Base-by-base conservation (phyloP, 92 coral and sea anemone genomes). In the Desmophyllum pertusum region DNA sequence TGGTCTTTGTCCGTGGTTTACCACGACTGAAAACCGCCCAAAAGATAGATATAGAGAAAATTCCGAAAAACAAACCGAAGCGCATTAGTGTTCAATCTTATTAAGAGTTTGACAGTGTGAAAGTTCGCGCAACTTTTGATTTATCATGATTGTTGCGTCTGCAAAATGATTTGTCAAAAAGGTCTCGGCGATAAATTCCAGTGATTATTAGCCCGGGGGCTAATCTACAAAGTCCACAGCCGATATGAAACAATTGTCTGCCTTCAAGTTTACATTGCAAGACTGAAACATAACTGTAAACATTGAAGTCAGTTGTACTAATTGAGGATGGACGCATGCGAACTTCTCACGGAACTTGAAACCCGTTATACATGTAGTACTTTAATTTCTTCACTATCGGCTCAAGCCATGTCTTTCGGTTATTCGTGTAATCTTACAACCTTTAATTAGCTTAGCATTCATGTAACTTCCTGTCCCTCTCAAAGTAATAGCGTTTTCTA, bases 391-490 rank as follows among this genome's bases (percentile, higher is more conserved):
- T 14, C 76, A 37, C 84, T 51, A 80, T 80, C 84, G 76, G 76
- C 84, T 80, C 76, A 69, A 80, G 37, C 51, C 66, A n/a, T 80
- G 68, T 45, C 30, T 76, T 50, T n/a, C 31, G 46, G 84, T 46
- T 68, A 80, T 80, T 80, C 78, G 53, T 82, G 86, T 82, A 71
- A 82, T 82, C 86, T 72, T 57, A 72, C 86, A 62, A 82, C 72
- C 46, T 82, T 82, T 71, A 82, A 82, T 82, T 82, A 61, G 86
- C 86, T 82, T 82, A 82, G 78, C 78, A 71, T 71, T 82, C 86
- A 41, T 71, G 86, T 75, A 40, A 82, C 78, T 72, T 82, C 86
- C 78, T 73, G 86, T 82, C 86, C 78, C 79, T 71, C 86, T 80
- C 76, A 53, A 80, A 38, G 55, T 68, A 51, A 82, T 41, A 72